Conservation (phyloP, 2,113 vertebrate species). For the Myxocyprinus asiaticus region DNA sequence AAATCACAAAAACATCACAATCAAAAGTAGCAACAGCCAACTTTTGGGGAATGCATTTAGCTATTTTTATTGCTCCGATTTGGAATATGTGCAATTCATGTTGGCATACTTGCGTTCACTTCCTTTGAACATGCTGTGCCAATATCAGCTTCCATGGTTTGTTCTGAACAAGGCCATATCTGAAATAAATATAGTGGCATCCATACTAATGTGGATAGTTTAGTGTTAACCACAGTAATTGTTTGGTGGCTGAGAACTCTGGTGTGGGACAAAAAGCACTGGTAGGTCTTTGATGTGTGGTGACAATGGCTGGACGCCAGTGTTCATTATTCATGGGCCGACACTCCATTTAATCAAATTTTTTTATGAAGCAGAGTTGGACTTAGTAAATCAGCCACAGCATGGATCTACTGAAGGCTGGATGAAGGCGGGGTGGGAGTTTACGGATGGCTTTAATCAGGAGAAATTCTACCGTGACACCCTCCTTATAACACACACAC, state of each 20-base stretch:
- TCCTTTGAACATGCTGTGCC: slow-evolving; percentile 10
- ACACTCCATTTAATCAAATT: slow-evolving; percentile 64
- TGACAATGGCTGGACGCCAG: slow-evolving; percentile 49
- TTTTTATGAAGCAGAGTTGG: slow-evolving; percentile 57
- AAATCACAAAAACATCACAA: not conserved
- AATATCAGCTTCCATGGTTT: slow-evolving; percentile 22
- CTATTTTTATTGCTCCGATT: not conserved
- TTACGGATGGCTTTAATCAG: slow-evolving; percentile 59
- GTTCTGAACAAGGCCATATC: slow-evolving; percentile 32
- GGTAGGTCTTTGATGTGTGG: slow-evolving; percentile 40
- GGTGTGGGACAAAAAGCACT: slow-evolving; percentile 20
- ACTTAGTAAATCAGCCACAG: slow-evolving; percentile 54
- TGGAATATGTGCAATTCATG: not conserved
- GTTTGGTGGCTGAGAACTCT: slow-evolving; percentile 8
- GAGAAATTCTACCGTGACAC: slow-evolving; percentile 44
- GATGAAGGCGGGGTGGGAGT: slow-evolving; percentile 28
- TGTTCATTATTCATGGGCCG: slow-evolving; percentile 57
- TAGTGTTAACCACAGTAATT: slow-evolving; percentile 38
- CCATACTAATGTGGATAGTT: slow-evolving; percentile 21
- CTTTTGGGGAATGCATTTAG: not conserved
- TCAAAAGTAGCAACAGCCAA: not conserved
- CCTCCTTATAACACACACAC: not conserved
- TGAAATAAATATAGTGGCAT: slow-evolving; percentile 16
- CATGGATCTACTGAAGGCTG: slow-evolving; percentile 39
- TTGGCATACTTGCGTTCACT: slow-evolving; percentile 9